Conservation (phyloP, 2,113 vertebrate species). For the Aphelocoma coerulescens region DNA sequence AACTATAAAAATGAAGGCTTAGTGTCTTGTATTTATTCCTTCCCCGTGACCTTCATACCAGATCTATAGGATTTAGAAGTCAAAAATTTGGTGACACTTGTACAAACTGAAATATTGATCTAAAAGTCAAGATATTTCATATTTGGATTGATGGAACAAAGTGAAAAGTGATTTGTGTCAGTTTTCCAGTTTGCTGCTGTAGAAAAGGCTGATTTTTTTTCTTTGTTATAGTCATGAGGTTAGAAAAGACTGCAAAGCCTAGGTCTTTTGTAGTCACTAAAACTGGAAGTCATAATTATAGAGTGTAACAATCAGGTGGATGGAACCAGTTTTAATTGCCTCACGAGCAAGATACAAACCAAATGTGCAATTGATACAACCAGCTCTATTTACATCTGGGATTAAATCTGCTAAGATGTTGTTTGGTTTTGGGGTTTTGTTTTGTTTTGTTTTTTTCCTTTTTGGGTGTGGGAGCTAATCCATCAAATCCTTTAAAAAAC, state of each 20-base stretch:
- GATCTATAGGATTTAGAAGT: neutral
- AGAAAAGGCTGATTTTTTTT: neutral
- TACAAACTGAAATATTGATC: neutral
- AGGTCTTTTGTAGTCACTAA: neutral
- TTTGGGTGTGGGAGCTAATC: neutral
- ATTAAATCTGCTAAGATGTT: neutral
- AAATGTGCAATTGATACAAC: neutral
- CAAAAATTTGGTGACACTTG: neutral
- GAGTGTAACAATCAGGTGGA: neutral
- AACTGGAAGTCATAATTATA: neutral
- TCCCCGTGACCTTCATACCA: neutral
- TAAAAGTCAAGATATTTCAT: neutral
- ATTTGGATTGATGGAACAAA: neutral
- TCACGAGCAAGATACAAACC: neutral
- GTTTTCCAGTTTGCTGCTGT: neutral
- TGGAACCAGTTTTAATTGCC: neutral
- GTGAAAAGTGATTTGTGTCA: neutral
- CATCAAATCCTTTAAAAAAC: neutral
- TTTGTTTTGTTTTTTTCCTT: neutral
- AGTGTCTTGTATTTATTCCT: neutral
- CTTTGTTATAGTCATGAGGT: neutral
- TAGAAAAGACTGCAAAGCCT: neutral
- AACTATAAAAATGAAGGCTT: neutral
- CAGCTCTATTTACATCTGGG: neutral
- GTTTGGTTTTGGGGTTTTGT: neutral